phyloP scores from a whole-genome alignment of 1,140 invertebrate genomes.

The Schlechtendalia chinensis region DNA sequence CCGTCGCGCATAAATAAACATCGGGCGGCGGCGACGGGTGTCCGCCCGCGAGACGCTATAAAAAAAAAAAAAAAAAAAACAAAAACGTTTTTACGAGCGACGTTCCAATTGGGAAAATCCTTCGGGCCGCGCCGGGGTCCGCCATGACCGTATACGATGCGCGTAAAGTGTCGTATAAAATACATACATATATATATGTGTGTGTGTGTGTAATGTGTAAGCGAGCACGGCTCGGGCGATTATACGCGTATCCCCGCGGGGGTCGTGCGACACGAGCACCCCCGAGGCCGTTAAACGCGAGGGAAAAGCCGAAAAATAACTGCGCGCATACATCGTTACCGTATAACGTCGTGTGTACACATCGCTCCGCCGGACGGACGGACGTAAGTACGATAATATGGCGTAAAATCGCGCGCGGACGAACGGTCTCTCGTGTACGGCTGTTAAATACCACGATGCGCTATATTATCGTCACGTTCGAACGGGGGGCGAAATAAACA shows the following conservation, averaged over 20 bases:
- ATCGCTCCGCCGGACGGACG: neutral
- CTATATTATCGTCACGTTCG: too few species aligned
- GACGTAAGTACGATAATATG: neutral
- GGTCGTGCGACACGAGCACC: neutral
- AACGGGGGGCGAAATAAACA: too few species aligned
- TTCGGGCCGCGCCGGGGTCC: neutral
- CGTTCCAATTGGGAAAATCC: constrained; percentile 13
- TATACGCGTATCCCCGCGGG: neutral
- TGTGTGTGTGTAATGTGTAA: neutral
- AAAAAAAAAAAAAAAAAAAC: too few species aligned
- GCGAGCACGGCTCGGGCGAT: too few species aligned
- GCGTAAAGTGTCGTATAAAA: neutral
- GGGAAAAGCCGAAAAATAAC: neutral
- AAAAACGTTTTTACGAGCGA: neutral
- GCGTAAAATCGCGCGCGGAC: neutral
- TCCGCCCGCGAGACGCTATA: neutral
- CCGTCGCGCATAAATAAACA: neutral
- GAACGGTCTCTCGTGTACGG: too few species aligned
- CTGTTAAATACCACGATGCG: too few species aligned
- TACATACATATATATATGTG: neutral
- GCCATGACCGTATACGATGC: neutral
- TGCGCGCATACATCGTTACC: too few species aligned
- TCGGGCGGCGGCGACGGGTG: neutral
- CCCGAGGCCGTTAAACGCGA: too few species aligned
- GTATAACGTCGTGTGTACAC: neutral